Base-by-base conservation (phyloP, 1,140 invertebrate genomes). In the Drosophila sp. region DNA sequence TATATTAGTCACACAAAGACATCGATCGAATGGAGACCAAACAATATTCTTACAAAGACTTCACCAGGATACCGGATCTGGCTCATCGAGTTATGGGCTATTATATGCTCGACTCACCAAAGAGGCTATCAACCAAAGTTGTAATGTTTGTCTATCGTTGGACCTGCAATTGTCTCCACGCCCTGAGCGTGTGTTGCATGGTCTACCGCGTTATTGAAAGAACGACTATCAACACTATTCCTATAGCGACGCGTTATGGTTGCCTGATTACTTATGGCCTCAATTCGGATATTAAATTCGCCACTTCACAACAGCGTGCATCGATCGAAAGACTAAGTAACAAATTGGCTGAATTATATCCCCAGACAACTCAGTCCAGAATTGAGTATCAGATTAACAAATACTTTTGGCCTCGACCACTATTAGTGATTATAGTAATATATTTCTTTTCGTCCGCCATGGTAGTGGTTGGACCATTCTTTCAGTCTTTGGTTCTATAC, bases 201-300 rank as follows among this genome's bases (percentile, higher is more conserved):
- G 5, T 82, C 0, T 60, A 55, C 11, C 79, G 79, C 0, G 63
- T 81, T 0, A 8, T 74, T 6, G 79, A 81, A 32, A 54, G 33
- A 23, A 72, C 33, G 2, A 74, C 74, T 8, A 38, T 38, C 11
- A 30, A 44, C 10, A 50, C 11, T 4, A 32, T 62, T 0, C 10
- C 63, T 3, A 47, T 74, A 23, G 40, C 77, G 1, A 79, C 73
- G 32, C 70, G 66, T 4, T 82, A 81, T 6, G 32, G n/a, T 4
- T 82, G 63, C 11, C 29, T 74, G 55, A 55, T 74, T 2, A 66
- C 70, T 17, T 81, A 74, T 57, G 56, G 70, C 7, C 65, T 81
- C 8, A 82, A 78, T 25, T 81, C 79, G 30, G 74, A 78, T 23
- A 78, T 66, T 2, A 81, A 81, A 6, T 74, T 74, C 8, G 74